Evolutionary conservation across 2,888 invertebrate genomes (phyloP), one percentile per base, ranked within the genome.

Genomic region (Agelastica alni): DNA sequence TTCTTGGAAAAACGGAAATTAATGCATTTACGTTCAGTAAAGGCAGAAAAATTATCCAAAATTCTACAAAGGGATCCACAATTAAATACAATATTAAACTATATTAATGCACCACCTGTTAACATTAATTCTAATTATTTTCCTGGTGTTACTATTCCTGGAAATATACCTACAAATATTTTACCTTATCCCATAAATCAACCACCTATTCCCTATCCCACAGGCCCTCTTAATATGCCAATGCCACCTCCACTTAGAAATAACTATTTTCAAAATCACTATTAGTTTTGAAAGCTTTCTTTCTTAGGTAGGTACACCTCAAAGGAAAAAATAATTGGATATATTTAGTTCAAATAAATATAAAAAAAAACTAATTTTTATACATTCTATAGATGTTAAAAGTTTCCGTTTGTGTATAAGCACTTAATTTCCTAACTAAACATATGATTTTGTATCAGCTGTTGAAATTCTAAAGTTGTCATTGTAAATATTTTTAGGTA

Each of bases 41-140:
- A 97, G 79, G 87, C 93, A 0, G 97, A 98, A 61, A 96, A 97
- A 79, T 87, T 98, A 87, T 81, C 85, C 41, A 91, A 92, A 70
- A 75, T 92, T 7, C 78, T 90, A 56, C 70, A 74, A 9, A 66
- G 74, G 20, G 73, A 74, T 59, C 69, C 72, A 4, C 56, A 64
- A n/a, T 34, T 71, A n/a, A 70, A 61, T 41, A 65, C 68, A 68
- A 63, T 69, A 45, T 69, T 70, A 3, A 76, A 69, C 62, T 77
- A 78, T 53, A 65, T 74, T 12, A 76, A 77, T 61, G 70, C 75
- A 12, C 77, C 77, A 4, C 75, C 75, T 16, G 64, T 75, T 51
- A 71, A 58, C 49, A 63, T 77, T 14, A 77, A 70, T 61, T 68
- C 67, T 39, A 73, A 69, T 37, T 84, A 82, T 69, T 82, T 80